Evolutionary conservation across 2,113 vertebrate genomes (phyloP), one percentile per base, ranked within the genome.

Genomic region (Sapajus apella): DNA sequence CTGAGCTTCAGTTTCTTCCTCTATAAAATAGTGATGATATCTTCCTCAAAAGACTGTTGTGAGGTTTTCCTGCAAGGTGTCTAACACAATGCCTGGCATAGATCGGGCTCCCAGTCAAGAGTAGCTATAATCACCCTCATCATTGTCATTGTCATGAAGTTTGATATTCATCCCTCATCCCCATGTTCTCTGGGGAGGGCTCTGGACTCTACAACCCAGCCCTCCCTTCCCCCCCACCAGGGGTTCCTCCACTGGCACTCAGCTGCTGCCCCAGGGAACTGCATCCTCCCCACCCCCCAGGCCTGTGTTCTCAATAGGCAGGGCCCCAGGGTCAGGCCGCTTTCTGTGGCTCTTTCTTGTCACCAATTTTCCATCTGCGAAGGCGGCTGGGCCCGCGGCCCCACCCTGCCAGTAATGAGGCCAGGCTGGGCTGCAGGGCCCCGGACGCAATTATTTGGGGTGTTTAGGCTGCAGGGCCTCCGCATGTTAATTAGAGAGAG

Each of bases 401-500:
- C 98, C 98, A 96, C 98, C 98, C 98, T 73, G 95, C 40, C 89
- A 8, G 84, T 98, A 99, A 98, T 99, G 98, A 99, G 98, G 98
- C 98, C 98, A 70, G 98, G 98, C 98, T 96, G 98, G 97, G 98
- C 98, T 98, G 98, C 98, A 98, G 97, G 98, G 98, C 97, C 97
- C 98, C 98, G 97, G 97, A 98, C 14, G 89, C 95, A 97, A 98
- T 98, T 98, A 98, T 99, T 99, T 98, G 98, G 98, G 98, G 98
- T 98, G 96, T 88, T 80, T 98, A 98, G 96, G 98, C 98, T 98
- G 98, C 98, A 98, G 98, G 98, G 98, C 97, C 98, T 87, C 23
- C 92, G 98, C 98, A 98, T 98, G 99, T 99, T 99, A 99, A 99
- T 99, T 98, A 98, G 98, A 98, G 98, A 98, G 98, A 98, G 98